phyloP scores from a whole-genome alignment of 2,888 invertebrate genomes.

The Drosophila robusta region DNA sequence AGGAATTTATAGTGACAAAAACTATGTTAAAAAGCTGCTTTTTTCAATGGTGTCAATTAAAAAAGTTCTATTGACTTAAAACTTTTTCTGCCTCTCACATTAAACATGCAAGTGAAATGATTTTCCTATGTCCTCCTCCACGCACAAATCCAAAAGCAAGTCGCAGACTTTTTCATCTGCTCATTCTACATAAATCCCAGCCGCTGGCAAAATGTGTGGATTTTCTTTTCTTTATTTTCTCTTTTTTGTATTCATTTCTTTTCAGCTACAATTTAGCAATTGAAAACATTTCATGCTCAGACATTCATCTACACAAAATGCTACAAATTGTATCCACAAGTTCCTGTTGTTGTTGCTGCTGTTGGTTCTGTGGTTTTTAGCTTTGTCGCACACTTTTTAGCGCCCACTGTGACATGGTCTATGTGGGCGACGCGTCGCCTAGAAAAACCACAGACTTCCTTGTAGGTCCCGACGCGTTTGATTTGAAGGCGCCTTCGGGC shows the following conservation, averaged over 20 bases:
- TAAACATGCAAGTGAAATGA: slow-evolving; percentile 18
- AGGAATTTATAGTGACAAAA: no score
- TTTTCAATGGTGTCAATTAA: slow-evolving; percentile 16
- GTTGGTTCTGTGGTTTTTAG: slow-evolving; percentile 37
- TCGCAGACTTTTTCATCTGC: neutral
- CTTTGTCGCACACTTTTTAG: slow-evolving; percentile 10
- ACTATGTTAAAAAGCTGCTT: neutral
- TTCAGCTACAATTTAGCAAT: slow-evolving; percentile 54
- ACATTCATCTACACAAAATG: slow-evolving; percentile 53
- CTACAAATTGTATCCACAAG: slow-evolving; percentile 54
- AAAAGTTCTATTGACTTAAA: slow-evolving; percentile 10
- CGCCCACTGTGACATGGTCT: slow-evolving; percentile 39
- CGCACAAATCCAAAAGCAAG: slow-evolving; percentile 8
- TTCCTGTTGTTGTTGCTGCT: slow-evolving; percentile 30
- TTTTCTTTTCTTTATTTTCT: slow-evolving; percentile 4
- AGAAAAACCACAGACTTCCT: slow-evolving; percentile 51
- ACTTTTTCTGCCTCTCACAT: slow-evolving; percentile 5
- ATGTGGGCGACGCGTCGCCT: slow-evolving; percentile 46
- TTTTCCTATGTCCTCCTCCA: slow-evolving; percentile 17
- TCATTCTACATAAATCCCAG: slow-evolving; percentile 17
- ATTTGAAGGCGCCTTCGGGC: slow-evolving; percentile 64
- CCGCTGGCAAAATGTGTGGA: slow-evolving; percentile 20
- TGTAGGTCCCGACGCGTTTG: slow-evolving; percentile 44
- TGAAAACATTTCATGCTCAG: slow-evolving; percentile 60
- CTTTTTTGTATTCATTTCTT: slow-evolving; percentile 40